Percentiles rank a stretch among this genome's conserved stretches.
phyloP scores from a whole-genome alignment of 1,140 invertebrate genomes.

The Dysdera silvatica region DNA sequence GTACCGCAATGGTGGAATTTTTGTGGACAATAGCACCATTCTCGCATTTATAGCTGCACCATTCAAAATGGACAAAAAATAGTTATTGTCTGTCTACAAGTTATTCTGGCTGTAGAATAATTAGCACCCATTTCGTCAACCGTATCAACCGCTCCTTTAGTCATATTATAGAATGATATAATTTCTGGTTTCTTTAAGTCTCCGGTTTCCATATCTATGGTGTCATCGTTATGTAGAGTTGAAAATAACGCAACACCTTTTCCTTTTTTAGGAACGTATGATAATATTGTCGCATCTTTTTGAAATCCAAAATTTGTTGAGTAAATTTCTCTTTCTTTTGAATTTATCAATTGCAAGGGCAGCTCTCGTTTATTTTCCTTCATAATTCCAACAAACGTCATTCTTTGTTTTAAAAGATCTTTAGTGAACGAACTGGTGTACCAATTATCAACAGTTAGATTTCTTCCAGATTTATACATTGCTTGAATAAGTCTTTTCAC shows the following conservation, averaged over 20 bases:
- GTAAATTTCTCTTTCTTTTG: slow-evolving; percentile 12
- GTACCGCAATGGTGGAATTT: background rate
- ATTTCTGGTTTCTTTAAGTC: slow-evolving; percentile 41
- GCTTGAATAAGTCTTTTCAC: slow-evolving; percentile 10
- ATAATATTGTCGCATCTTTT: slow-evolving; percentile 27
- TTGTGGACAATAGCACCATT: background rate
- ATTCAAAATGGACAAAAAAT: slow-evolving; percentile 29
- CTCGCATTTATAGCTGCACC: slow-evolving; percentile 23
- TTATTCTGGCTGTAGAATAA: slow-evolving; percentile 38
- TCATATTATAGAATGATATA: slow-evolving; percentile 43
- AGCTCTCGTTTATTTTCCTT: slow-evolving; percentile 26
- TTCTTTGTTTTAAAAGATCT: slow-evolving; percentile 20
- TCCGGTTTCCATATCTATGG: slow-evolving; percentile 22
- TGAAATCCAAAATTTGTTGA: slow-evolving; percentile 20
- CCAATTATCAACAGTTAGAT: slow-evolving; percentile 27
- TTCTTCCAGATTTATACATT: slow-evolving; percentile 16
- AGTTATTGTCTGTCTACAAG: slow-evolving; percentile 37
- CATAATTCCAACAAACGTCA: slow-evolving; percentile 27
- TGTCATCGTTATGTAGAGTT: slow-evolving; percentile 30
- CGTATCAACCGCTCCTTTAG: slow-evolving; percentile 46
- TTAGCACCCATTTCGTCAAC: slow-evolving; percentile 44
- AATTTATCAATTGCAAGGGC: slow-evolving; percentile 14
- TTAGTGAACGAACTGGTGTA: slow-evolving; percentile 24
- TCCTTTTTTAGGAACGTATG: slow-evolving; percentile 33
- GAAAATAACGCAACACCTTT: slow-evolving; percentile 32